Evolutionary conservation across 2,113 vertebrate species (phyloP), one percentile per base, ranked within the genome.

Genomic region (Malurus elegans): DNA sequence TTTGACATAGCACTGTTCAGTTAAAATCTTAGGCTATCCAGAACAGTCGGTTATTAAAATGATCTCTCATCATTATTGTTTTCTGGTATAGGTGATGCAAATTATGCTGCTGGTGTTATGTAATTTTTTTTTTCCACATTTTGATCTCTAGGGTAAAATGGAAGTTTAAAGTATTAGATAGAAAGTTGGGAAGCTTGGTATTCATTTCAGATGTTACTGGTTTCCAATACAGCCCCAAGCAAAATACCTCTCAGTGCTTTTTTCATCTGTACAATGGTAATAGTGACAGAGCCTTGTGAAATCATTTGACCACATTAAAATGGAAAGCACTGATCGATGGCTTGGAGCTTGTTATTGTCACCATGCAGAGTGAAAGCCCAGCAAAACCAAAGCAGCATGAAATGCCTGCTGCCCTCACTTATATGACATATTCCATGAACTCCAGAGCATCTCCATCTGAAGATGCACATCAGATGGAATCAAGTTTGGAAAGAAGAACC

Each of bases 261-360:
- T 96, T 86, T 94, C 76, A 44, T 95, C 60, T 74, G 40, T 62
- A 78, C 88, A 94, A 66, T 48, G 32, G 70, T 81, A 64, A 75
- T 79, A 36, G 73, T 82, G 54, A 69, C 38, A 90, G 60, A 74
- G 14, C 28, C 94, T 60, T 91, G 36, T 75, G 61, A 92, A 91
- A 61, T 16, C 26, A 60, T 84, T 95, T 83, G 50, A 26, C 34
- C 36, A 51, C 76, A 86, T 88, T 90, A 90, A 92, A 93, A 92
- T 62, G 29, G 34, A 90, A 90, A 90, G 18, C 1, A 8, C 47
- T 61, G 34, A 70, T 86, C 80, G 83, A 89, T 89, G 93, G n/a
- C 65, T 86, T 84, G 71, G 11, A 83, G 56, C 19, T 95, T 86
- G 12, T 83, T 94, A 70, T 74, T 73, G 86, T 83, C 76, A 56